A percentile compares a stretch with the other conserved stretches of the same genome.
These are phyloP conservation scores for Arctocebus calabarensis DNA, from an alignment of 2,797 vertebrate species.

Conservation along the genomic window DNA sequence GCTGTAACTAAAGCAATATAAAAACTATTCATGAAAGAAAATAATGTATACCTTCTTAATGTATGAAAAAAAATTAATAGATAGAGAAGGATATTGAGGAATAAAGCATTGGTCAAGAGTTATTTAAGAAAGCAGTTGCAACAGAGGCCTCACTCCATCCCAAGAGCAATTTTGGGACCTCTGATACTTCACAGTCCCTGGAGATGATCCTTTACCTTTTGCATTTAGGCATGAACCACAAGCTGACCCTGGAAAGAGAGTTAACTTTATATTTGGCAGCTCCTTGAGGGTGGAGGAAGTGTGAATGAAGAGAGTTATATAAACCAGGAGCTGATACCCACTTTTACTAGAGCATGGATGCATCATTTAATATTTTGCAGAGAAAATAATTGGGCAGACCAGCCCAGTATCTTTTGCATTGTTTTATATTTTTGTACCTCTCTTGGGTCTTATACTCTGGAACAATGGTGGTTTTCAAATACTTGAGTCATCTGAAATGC, in stretches of 20 bases:
- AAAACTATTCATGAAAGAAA: neutral
- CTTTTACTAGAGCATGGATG: neutral
- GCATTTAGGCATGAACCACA: neutral
- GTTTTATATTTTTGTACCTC: neutral
- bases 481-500: neutral
- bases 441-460: neutral
- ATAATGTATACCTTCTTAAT: neutral
- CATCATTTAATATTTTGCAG: neutral
- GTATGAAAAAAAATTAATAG: neutral
- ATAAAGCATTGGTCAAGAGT: neutral
- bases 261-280: neutral
- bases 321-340: neutral
- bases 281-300: neutral
- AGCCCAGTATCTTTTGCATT: neutral
- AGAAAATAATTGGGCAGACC: neutral
- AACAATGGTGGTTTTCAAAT: neutral
- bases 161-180: neutral
- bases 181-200: neutral
- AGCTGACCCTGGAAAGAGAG: accelerated
- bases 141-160: neutral
- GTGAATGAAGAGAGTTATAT: neutral
- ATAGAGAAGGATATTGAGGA: neutral
- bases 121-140: neutral
- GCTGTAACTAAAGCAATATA: neutral
- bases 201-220: neutral